Conservation (phyloP, 2,797 vertebrate species). For the Bradypus variegatus region DNA sequence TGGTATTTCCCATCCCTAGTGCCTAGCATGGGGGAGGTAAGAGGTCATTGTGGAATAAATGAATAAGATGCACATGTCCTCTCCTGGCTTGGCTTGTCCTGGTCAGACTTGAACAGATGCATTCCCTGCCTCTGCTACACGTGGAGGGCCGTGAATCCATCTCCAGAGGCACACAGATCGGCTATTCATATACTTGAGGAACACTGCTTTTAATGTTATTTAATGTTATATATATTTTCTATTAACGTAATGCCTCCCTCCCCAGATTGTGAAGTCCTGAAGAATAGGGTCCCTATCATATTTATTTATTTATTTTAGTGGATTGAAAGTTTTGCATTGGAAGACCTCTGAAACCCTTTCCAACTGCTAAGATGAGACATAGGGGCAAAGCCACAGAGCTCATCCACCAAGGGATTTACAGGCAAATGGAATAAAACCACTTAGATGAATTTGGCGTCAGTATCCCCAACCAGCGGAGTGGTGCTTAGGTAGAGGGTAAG, state of each 20-base stretch:
- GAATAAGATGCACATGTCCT: background rate
- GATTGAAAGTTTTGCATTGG: constrained; percentile 9
- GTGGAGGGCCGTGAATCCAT: background rate
- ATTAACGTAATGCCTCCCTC: constrained; percentile 12
- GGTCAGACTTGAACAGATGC: background rate
- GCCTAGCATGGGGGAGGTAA: background rate
- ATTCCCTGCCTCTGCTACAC: background rate
- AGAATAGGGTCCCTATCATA: constrained; percentile 10
- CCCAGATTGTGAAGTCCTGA: background rate
- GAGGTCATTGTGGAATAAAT: background rate
- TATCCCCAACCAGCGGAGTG: background rate
- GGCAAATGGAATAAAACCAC: background rate
- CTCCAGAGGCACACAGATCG: background rate
- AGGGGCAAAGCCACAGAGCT: background rate
- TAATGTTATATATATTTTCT: constrained; percentile 5
- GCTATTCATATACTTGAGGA: constrained; percentile 20
- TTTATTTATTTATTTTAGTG: constrained; percentile 32
- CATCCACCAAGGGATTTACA: background rate
- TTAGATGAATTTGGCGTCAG: background rate
- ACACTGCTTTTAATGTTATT: constrained; percentile 39
- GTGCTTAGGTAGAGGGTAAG: background rate
- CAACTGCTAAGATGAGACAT: constrained; percentile 12
- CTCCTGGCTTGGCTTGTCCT: background rate
- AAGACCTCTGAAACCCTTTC: constrained; percentile 5
- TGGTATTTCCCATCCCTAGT: background rate